phyloP scores from a whole-genome alignment of 2,888 invertebrate species.

The Mantis religiosa region DNA sequence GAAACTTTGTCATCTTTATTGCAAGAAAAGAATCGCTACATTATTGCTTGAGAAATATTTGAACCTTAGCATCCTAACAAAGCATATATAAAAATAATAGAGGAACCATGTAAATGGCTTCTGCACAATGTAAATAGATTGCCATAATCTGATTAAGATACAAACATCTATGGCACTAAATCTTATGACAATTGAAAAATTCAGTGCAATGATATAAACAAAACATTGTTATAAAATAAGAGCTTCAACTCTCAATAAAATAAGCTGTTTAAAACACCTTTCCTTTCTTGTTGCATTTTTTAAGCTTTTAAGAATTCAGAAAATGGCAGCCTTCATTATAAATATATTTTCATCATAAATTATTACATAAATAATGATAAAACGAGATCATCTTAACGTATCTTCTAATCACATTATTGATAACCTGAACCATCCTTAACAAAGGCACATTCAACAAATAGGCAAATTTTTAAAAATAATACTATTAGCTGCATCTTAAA shows the following conservation, averaged over 20 bases:
- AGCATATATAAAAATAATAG: neutral
- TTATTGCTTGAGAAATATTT: neutral
- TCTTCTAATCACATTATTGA: neutral
- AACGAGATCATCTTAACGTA: neutral
- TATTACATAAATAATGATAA: neutral
- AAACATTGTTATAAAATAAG: too few relatives aligned
- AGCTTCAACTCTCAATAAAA: too few relatives aligned
- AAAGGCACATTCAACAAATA: neutral
- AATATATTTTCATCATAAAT: neutral
- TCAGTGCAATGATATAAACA: too few relatives aligned
- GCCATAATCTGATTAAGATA: neutral
- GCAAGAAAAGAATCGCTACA: neutral
- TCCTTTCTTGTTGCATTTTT: neutral
- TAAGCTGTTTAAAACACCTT: too few relatives aligned
- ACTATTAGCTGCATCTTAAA: neutral
- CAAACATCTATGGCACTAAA: neutral
- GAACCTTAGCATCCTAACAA: neutral
- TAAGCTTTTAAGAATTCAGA: neutral
- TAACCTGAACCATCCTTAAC: neutral
- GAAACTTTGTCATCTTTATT: neutral
- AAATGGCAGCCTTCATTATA: neutral
- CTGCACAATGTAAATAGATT: neutral
- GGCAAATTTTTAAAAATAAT: neutral
- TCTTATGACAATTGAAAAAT: too few relatives aligned
- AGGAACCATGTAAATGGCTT: neutral